phyloP scores from a whole-genome alignment of 2,113 vertebrate species.

The Eupsittula cactorum region DNA sequence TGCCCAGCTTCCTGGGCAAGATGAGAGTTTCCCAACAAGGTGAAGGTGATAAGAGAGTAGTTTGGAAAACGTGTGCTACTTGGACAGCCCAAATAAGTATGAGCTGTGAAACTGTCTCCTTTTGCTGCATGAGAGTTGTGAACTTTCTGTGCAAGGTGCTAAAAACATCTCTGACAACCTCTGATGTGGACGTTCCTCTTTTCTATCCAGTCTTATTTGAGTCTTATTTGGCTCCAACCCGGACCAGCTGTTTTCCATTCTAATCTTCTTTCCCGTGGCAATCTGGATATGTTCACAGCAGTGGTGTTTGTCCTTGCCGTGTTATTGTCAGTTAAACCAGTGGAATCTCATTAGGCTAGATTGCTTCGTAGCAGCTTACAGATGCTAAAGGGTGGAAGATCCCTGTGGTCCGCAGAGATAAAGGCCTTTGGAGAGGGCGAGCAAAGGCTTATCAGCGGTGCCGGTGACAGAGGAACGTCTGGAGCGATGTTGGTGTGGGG shows the following conservation, averaged over 20 bases:
- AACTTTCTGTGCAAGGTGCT: background rate
- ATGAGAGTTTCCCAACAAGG: background rate
- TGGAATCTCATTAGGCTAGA: constrained; percentile 29
- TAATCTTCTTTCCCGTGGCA: background rate
- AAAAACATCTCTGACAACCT: background rate
- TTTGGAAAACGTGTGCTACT: background rate
- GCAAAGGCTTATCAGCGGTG: background rate
- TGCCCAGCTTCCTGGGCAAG: background rate
- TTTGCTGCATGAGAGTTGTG: background rate
- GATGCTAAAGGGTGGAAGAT: background rate
- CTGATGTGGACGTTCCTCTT: background rate
- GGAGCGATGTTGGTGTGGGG: background rate
- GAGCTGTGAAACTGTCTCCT: background rate
- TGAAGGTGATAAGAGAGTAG: background rate
- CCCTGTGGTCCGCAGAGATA: constrained; percentile 26
- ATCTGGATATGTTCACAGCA: background rate
- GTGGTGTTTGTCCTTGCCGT: background rate
- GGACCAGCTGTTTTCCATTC: constrained; percentile 3
- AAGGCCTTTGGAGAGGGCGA: background rate
- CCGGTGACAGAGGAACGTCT: background rate
- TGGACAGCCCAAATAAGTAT: background rate
- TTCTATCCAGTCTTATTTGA: background rate
- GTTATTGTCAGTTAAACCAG: background rate
- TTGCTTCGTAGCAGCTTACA: background rate
- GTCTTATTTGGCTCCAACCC: background rate